Base-by-base conservation (phyloP, 2,888 invertebrate species). In the Apotomis capreana region DNA sequence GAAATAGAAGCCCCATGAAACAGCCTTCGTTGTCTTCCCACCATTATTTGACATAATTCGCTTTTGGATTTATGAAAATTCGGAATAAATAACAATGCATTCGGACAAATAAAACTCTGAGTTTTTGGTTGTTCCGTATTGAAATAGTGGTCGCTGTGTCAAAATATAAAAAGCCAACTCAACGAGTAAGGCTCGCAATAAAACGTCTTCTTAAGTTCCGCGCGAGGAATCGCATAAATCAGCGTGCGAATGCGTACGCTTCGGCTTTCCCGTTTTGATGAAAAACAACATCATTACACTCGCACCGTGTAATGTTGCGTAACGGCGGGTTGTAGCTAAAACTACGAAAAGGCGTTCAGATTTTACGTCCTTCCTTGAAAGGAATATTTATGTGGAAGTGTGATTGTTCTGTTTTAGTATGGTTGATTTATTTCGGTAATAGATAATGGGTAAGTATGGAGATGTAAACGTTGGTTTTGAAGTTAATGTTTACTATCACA, bases 271-370 rank as follows among this genome's bases (percentile, higher is more conserved):
- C 76, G 73, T 75, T 74, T 77, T 82, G 85, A 84, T 83, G 85
- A 88, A 88, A 87, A 89, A 87, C 86, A 87, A 85, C 81, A 81
- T 81, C 79, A 80, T 84, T 83, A 83, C 79, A 75, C 78, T 78
- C 83, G 82, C 77, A 76, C 76, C 76, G 78, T 79, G 79, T 78
- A 79, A 80, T 79, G 78, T 79, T 75, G 63, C 73, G 73, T 68
- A 70, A 79, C 71, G 67, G 60, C 58, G 75, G 68, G 60, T 70
- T 75, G 36, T 58, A 68, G 69, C 57, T 69, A 61, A 67, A 64
- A 74, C 58, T 67, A 70, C 58, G 59, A 68, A 72, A 72, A 44
- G 62, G 63, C 58, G 68, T 59, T 59, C 62, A 59, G 62, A 68
- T 67, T 62, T 68, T 57, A 62, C 67, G 70, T 70, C 57, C 59